Percentiles rank a stretch among this genome's conserved stretches.
These are phyloP conservation scores for Zootoca vivipara DNA, from an alignment of 2,113 vertebrate genomes.

Conservation along the genomic window DNA sequence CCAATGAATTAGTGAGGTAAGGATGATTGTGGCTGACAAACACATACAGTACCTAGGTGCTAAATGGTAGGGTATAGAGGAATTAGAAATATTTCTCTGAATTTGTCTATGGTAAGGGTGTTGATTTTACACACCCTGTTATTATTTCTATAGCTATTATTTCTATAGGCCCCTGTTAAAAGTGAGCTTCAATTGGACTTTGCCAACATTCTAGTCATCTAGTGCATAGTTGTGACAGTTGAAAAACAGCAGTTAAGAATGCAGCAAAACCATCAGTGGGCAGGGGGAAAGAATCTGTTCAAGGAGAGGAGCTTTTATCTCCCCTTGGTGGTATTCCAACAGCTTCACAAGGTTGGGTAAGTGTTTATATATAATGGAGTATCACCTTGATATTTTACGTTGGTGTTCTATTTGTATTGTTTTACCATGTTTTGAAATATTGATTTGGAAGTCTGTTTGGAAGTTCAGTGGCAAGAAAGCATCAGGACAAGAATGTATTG, in stretches of 20 bases:
- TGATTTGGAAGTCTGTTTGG: not conserved
- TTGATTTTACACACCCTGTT: not conserved
- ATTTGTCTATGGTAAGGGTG: not conserved
- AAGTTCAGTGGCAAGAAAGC: not conserved
- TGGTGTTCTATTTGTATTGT: not conserved
- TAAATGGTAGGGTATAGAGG: not conserved
- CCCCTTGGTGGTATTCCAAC: not conserved
- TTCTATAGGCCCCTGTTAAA: not conserved
- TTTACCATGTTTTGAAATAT: not conserved
- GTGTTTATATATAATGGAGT: not conserved
- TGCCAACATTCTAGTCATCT: conserved; percentile 1
- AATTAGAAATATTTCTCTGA: not conserved
- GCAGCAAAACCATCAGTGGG: not conserved
- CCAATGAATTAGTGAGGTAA: not conserved
- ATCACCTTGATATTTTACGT: not conserved
- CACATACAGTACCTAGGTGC: not conserved
- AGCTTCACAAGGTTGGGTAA: not conserved
- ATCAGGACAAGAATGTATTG: not conserved
- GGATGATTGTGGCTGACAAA: not conserved
- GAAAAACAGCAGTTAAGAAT: not conserved
- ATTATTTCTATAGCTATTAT: not conserved
- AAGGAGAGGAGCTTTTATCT: not conserved
- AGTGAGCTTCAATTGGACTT: not conserved
- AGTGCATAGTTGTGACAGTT: rapidly evolving
- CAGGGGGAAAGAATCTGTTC: rapidly evolving